phyloP scores from a whole-genome alignment of 2,888 invertebrate species.

The Heliothis peltigera region DNA sequence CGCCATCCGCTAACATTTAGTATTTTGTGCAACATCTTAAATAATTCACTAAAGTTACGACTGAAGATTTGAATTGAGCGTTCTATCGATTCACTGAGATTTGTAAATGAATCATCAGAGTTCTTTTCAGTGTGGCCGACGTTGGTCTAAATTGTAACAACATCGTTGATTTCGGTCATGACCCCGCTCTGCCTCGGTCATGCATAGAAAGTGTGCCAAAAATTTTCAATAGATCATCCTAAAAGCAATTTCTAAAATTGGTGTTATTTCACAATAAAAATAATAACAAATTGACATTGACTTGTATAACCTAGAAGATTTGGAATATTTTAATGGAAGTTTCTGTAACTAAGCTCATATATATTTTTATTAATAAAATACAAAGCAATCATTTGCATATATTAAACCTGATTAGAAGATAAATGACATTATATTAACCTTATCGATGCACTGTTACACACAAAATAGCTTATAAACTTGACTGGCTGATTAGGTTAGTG shows the following conservation, averaged over 20 bases:
- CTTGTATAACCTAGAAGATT: background rate
- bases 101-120: conserved; percentile 59
- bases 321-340: background rate
- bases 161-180: conserved; percentile 65
- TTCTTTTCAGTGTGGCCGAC: conserved; percentile 50
- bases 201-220: conserved; percentile 63
- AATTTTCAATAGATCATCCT: conserved; percentile 16
- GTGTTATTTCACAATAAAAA: conserved; percentile 2
- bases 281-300: background rate
- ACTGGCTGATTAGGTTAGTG: background rate
- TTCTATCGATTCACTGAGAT: background rate
- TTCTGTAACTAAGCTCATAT: conserved; percentile 1
- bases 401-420: conserved; percentile 9
- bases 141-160: conserved; percentile 56
- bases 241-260: conserved; percentile 12
- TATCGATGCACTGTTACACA: background rate
- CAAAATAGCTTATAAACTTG: background rate
- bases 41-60: background rate
- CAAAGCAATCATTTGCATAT: conserved; percentile 5
- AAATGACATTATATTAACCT: conserved; percentile 1
- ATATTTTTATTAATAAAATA: background rate
- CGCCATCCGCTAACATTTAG: background rate
- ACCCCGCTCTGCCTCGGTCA: conserved; percentile 48
- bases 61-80: background rate
- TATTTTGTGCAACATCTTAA: background rate